These are phyloP conservation scores for Platichthys stellatus DNA, from an alignment of 2,113 vertebrate species.

Conservation along the genomic window DNA sequence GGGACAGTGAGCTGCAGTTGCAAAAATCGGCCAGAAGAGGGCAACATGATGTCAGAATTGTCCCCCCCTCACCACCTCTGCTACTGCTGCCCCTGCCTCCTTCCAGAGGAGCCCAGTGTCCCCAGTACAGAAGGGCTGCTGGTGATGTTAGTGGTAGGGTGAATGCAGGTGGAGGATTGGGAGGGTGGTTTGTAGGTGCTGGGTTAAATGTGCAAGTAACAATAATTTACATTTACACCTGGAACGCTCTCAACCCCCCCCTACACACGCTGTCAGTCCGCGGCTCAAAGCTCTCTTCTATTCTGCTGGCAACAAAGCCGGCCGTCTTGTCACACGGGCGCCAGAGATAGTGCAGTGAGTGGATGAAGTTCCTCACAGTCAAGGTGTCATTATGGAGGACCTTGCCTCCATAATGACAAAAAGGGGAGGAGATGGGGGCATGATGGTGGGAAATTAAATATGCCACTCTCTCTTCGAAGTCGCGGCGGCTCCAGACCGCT, in stretches of 20 bases:
- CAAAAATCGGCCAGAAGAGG: conserved; percentile 84
- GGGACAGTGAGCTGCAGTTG: conserved; percentile 70
- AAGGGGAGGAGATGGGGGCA: not conserved
- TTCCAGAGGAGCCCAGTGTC: conserved; percentile 17
- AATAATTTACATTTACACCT: conserved; percentile 81
- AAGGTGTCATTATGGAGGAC: conserved; percentile 73
- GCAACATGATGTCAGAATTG: conserved; percentile 85
- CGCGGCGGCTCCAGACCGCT: conserved; percentile 1
- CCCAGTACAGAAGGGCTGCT: conserved; percentile 10
- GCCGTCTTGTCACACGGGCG: conserved; percentile 66
- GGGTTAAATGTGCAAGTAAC: conserved; percentile 82
- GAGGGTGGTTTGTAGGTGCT: conserved; percentile 54
- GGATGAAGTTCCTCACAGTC: conserved; percentile 77
- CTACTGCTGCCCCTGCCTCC: conserved; percentile 7
- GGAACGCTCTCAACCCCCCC: conserved; percentile 64
- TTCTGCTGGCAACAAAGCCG: conserved; percentile 75
- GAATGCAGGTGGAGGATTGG: not conserved
- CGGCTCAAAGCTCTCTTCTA: conserved; percentile 70
- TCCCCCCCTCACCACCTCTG: conserved; percentile 33
- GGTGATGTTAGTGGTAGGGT: not conserved
- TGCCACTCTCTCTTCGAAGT: conserved; percentile 48
- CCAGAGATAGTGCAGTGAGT: conserved; percentile 59
- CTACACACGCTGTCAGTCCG: conserved; percentile 64
- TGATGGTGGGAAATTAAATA: conserved; percentile 59
- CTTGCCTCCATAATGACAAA: conserved; percentile 56